Conservation (phyloP, 2,888 invertebrate species). For the Tortrix viridana region DNA sequence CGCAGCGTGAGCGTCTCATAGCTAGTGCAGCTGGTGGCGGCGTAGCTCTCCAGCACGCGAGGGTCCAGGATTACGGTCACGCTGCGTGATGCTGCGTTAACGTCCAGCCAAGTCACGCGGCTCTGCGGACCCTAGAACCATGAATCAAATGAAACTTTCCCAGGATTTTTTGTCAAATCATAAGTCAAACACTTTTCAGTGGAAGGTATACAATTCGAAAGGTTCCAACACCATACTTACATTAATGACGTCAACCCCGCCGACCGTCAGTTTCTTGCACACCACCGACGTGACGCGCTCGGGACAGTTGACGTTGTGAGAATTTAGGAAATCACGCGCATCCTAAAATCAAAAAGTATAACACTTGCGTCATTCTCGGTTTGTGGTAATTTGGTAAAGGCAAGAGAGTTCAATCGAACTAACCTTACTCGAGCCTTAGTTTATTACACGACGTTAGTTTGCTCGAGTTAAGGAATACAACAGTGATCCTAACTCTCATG, state of each 20-base stretch:
- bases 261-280: slow-evolving; percentile 56
- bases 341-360: slow-evolving; percentile 56
- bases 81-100: slow-evolving; percentile 50
- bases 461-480: no score
- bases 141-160: not conserved
- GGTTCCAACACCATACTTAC: slow-evolving; percentile 50
- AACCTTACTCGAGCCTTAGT: no score
- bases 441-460: no score
- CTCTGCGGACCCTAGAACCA: slow-evolving; percentile 1
- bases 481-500: no score
- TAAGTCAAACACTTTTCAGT: no score
- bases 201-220: no score
- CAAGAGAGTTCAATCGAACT: no score
- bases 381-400: no score
- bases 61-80: slow-evolving; percentile 56
- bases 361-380: no score
- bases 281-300: slow-evolving; percentile 57
- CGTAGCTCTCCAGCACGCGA: slow-evolving; percentile 43
- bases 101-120: slow-evolving; percentile 56
- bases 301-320: slow-evolving; percentile 50
- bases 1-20: slow-evolving; percentile 51
- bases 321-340: slow-evolving; percentile 66
- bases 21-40: slow-evolving; percentile 39
- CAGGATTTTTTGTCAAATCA: no score
- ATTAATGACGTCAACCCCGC: slow-evolving; percentile 49